Evolutionary conservation across 2,113 vertebrate genomes (phyloP), one percentile per base, ranked within the genome.

Genomic region (Alaudala cheleensis): DNA sequence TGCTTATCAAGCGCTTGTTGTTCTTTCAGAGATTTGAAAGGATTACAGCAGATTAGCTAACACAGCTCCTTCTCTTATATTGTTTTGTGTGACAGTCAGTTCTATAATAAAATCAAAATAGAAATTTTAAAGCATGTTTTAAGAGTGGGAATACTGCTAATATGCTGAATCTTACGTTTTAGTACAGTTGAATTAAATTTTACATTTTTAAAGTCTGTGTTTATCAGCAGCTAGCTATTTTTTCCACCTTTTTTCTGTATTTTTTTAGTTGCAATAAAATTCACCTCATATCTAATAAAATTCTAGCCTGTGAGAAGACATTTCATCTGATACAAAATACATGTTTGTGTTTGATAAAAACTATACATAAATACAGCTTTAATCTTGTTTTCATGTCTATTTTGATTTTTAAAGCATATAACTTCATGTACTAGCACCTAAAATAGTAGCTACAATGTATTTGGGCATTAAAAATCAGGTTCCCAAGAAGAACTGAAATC

Each of bases 31-130:
- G 83, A 65, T 85, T 81, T 93, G 92, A 94, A 95, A 96, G 80
- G 95, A 95, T 96, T 96, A 96, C 39, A 72, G 82, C 82, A 93
- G 94, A 90, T 97, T 97, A 96, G 76, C 76, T 92, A 96, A 81
- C 85, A 64, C 25, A 56, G 76, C 54, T 90, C 82, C 44, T 34
- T 94, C 82, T 57, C 24, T 64, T 78, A 4, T 40, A 57, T 40
- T 86, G 87, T 90, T 83, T 74, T 58, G 56, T 58, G 39, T 88
- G 79, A 73, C 64, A 71, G 42, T 61, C 14, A 20, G 33, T 74
- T 81, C 40, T 69, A 45, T 53, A 60, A 90, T 29, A 88, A 88
- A 97, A 93, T 83, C 51, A 90, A 87, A 95, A 42, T 14, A 70
- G 23, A 53, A 71, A 37, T 67, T 95, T 90, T 53, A 25, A 92